phyloP scores from a whole-genome alignment of 2,113 vertebrate genomes.

The Zeus faber region DNA sequence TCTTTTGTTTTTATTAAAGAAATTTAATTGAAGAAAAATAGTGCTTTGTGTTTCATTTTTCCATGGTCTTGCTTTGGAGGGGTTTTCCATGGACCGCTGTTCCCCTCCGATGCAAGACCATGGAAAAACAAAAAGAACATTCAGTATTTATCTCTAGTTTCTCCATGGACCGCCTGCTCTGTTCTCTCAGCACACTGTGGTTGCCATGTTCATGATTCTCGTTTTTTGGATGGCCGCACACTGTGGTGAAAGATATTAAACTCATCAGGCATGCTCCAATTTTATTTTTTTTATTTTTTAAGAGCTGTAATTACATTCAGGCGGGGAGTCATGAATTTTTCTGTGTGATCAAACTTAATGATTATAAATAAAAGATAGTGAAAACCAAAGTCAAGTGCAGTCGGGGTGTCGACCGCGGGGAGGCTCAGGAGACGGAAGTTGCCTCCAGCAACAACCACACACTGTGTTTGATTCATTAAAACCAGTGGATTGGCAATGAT shows the following conservation, averaged over 20 bases:
- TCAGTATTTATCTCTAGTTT: conserved; percentile 16
- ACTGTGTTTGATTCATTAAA: too few species aligned
- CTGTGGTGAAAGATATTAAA: conserved; percentile 12
- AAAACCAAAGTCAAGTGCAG: not conserved
- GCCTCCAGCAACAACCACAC: too few species aligned
- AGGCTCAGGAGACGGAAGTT: conserved; percentile 18
- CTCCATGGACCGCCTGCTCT: not conserved
- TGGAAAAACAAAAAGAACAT: too few species aligned
- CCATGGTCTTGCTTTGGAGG: too few species aligned
- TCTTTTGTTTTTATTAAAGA: too few species aligned
- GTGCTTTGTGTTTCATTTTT: too few species aligned
- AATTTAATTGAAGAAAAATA: too few species aligned
- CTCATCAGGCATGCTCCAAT: conserved; percentile 16
- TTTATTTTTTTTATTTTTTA: not conserved
- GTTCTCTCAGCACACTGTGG: not conserved
- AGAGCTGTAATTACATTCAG: conserved; percentile 25
- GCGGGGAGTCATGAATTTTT: conserved; percentile 38
- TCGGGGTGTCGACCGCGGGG: conserved; percentile 4
- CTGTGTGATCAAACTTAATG: conserved; percentile 44
- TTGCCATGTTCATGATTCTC: not conserved
- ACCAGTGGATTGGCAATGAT: too few species aligned
- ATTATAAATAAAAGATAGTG: conserved; percentile 53
- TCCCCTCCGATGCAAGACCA: too few species aligned
- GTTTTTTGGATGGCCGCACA: not conserved
- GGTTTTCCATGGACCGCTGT: too few species aligned